Conservation (phyloP, 2,888 invertebrate species). For the Hyposoter dolosus region DNA sequence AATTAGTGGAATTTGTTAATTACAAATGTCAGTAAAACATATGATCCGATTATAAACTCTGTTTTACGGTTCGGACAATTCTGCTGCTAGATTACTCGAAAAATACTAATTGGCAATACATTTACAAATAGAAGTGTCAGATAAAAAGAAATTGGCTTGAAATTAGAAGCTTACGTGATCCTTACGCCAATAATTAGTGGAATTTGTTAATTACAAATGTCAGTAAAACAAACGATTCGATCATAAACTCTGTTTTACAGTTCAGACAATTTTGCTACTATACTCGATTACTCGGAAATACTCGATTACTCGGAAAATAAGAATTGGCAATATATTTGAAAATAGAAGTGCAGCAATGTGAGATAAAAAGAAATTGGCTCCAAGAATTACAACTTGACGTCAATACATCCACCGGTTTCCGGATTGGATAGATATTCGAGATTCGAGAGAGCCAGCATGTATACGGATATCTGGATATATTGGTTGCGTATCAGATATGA, state of each 20-base stretch:
- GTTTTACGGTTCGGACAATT: neutral
- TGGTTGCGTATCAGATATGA: conserved; percentile 30
- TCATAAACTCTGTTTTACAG: neutral
- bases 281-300: too few species aligned
- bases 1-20: neutral
- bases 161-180: neutral
- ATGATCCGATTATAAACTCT: neutral
- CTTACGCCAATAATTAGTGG: neutral
- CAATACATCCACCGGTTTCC: conserved; percentile 42
- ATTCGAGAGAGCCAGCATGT: conserved; percentile 38
- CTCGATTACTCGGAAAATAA: neutral
- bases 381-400: conserved; percentile 18
- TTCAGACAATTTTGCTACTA: neutral
- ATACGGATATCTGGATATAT: conserved; percentile 28
- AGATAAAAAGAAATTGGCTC: conserved; percentile 12
- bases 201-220: neutral
- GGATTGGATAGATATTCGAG: conserved; percentile 40
- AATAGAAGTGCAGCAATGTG: neutral
- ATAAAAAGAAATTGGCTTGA: conserved; percentile 8
- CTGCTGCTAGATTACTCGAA: neutral
- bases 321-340: neutral
- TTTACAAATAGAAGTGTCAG: neutral
- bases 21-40: neutral
- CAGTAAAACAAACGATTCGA: neutral
- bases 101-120: neutral